Evolutionary conservation across 2,888 invertebrate species (phyloP), one percentile per base, ranked within the genome.

Genomic region (Heliconius aoede): DNA sequence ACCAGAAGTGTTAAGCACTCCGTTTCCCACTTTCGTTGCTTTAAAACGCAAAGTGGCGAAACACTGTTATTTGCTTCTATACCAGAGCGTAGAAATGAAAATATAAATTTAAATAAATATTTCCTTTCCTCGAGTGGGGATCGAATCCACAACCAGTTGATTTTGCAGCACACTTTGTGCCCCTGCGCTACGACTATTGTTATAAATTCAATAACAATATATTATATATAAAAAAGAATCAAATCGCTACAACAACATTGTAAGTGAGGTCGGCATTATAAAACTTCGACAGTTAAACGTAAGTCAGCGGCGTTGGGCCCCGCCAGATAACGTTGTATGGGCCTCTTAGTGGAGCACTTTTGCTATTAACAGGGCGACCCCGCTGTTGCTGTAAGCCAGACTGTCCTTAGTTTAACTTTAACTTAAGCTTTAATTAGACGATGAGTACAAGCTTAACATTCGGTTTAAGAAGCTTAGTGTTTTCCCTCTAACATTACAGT

Each of bases 241-340:
- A 21, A 55, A 72, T 60, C 51, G 28, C 36, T 40, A 69, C 40
- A 24, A 72, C 71, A 78, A 78, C 78, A 72, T 64, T 69, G 76
- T 78, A 73, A 71, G 69, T 68, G 89, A 88, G 89, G 86, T 85
- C 85, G 87, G 87, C 88, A 89, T 88, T 92, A 90, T 93, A 92
- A 91, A 93, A 93, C 92, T 93, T 93, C 88, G 87, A 92, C 93
- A 93, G 91, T 93, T 93, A 93, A 92, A 93, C 89, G 91, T 91
- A 90, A 92, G 89, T 91, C 89, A 87, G 87, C 86, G 90, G 85
- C 87, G 88, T 87, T 86, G 90, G 89, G 85, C 86, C 86, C 86
- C 85, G 87, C 85, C 83, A 91, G 92, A 93, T 93, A 93, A 92
- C 91, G 90, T 88, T 89, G 88, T 87, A 87, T 84, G 88, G 86